These are phyloP conservation scores for Iselma pallidipennis DNA, from an alignment of 2,888 invertebrate species.

Conservation along the genomic window DNA sequence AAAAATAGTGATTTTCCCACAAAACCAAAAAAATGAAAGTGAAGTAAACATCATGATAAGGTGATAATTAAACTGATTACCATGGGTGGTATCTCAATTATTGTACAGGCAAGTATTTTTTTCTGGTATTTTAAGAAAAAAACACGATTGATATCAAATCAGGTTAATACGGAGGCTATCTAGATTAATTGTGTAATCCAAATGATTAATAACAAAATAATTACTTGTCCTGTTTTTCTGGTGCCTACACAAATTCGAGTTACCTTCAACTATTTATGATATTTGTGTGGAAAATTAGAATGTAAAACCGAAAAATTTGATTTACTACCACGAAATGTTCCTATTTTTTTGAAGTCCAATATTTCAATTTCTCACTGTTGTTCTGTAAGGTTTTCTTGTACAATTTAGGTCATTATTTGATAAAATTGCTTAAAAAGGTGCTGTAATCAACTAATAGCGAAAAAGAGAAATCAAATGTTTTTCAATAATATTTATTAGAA, in stretches of 20 bases:
- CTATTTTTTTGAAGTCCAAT: too few relatives aligned
- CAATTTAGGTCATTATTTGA: conserved; percentile 11
- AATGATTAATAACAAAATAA: conserved; percentile 1
- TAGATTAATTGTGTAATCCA: background rate
- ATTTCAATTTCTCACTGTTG: too few relatives aligned
- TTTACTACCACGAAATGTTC: too few relatives aligned
- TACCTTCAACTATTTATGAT: background rate
- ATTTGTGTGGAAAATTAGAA: too few relatives aligned
- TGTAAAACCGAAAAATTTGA: too few relatives aligned
- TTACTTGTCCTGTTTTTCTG: background rate
- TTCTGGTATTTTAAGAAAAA: too few relatives aligned
- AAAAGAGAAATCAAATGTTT: conserved; percentile 17
- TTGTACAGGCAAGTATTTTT: conserved; percentile 13
- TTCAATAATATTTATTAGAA: conserved; percentile 15
- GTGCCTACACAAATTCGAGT: background rate
- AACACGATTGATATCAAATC: background rate
- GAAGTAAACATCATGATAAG: conserved; percentile 12
- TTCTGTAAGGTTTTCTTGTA: too few relatives aligned
- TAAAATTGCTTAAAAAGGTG: background rate
- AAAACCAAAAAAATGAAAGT: too few relatives aligned
- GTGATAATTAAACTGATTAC: conserved; percentile 14
- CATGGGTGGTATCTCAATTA: conserved; percentile 16
- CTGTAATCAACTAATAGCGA: background rate
- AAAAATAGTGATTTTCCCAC: background rate
- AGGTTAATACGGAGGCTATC: background rate